A percentile compares a stretch with the other conserved stretches of the same genome.
Conservation (phyloP, 2,113 vertebrate genomes). For the Fregata magnificens region DNA sequence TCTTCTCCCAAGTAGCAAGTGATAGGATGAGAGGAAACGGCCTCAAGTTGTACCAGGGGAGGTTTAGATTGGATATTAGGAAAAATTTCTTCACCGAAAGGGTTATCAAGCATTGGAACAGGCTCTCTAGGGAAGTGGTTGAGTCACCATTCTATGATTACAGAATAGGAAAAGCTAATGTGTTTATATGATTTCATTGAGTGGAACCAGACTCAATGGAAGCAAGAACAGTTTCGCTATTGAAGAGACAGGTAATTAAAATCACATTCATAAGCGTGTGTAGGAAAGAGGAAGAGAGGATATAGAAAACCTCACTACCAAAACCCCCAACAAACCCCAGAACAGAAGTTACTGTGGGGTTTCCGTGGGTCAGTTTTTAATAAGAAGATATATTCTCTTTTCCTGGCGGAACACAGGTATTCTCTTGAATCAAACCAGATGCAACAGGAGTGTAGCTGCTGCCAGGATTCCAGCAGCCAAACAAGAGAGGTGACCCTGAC, state of each 20-base stretch:
- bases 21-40: not conserved
- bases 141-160: not conserved
- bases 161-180: not conserved
- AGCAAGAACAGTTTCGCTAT: not conserved
- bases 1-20: not conserved
- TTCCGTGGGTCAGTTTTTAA: not conserved
- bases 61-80: not conserved
- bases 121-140: not conserved
- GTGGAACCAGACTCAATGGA: not conserved
- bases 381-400: not conserved
- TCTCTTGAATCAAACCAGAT: constrained; percentile 76
- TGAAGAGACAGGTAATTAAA: not conserved
- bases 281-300: not conserved
- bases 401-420: constrained; percentile 70
- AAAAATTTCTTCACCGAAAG: not conserved
- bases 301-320: fast-evolving
- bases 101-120: not conserved
- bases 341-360: not conserved
- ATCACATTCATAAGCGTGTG: fast-evolving
- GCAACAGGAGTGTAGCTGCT: constrained; percentile 80
- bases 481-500: constrained; percentile 68
- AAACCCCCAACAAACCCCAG: not conserved
- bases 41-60: not conserved
- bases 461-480: constrained; percentile 75
- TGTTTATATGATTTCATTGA: not conserved